These are phyloP conservation scores for Latrodectus elegans DNA, from an alignment of 2,888 invertebrate genomes.

Conservation along the genomic window DNA sequence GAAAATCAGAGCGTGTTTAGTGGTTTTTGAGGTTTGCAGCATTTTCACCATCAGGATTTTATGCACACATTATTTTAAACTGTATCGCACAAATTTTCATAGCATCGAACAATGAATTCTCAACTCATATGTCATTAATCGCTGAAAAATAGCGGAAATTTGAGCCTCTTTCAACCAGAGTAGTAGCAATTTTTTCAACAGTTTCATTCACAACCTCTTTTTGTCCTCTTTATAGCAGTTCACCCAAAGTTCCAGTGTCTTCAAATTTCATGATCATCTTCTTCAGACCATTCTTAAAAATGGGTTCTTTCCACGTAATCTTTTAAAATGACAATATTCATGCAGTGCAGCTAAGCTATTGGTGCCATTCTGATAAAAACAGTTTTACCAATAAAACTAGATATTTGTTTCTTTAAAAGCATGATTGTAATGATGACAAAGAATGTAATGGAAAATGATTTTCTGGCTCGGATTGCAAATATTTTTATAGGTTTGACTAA, in stretches of 20 bases:
- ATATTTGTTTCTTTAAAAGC: background rate
- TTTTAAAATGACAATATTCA: background rate
- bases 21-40: background rate
- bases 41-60: background rate
- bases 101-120: background rate
- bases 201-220: too few relatives aligned
- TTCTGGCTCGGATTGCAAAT: background rate
- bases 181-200: background rate
- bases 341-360: background rate
- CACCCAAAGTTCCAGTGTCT: background rate
- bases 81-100: background rate
- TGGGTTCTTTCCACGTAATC: background rate
- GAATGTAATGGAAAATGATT: background rate
- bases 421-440: background rate
- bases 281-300: background rate
- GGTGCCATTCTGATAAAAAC: background rate
- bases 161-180: background rate
- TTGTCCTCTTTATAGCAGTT: too few relatives aligned
- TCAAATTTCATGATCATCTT: background rate
- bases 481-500: background rate
- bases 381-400: background rate
- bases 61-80: conserved; percentile 13
- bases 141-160: background rate
- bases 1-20: background rate
- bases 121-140: background rate